Conservation (phyloP, 2,888 invertebrate species). For the Cephus pulcher region DNA sequence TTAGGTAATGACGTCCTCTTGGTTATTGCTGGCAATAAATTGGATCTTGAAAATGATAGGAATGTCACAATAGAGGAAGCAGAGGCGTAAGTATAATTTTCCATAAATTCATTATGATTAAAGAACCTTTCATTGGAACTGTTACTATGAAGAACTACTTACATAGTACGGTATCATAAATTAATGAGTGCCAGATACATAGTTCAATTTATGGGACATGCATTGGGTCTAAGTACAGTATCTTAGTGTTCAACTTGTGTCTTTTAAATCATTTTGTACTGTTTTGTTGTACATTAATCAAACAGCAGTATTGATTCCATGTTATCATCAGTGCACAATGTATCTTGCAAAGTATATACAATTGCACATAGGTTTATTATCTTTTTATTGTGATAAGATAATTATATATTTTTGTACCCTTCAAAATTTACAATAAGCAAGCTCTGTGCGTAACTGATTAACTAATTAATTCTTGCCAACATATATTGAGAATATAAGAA, state of each 20-base stretch:
- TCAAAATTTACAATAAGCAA: neutral
- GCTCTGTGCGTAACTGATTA: neutral
- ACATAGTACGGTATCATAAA: neutral
- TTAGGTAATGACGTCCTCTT: conserved; percentile 92
- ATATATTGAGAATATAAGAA: neutral
- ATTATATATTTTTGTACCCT: neutral
- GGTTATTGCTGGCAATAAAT: conserved; percentile 96
- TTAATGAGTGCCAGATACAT: neutral
- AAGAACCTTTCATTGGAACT: neutral
- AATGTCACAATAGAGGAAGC: conserved; percentile 88
- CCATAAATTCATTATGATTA: conserved; percentile 12
- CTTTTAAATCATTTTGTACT: neutral
- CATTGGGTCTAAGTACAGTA: neutral
- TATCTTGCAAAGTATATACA: neutral
- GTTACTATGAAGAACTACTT: neutral
- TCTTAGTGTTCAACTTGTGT: neutral
- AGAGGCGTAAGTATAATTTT: conserved; percentile 75
- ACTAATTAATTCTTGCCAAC: neutral
- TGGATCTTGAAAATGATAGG: conserved; percentile 92
- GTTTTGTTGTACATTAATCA: neutral
- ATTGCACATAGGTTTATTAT: neutral
- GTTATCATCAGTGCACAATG: neutral
- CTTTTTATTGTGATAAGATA: neutral
- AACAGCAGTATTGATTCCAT: neutral
- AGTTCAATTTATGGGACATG: neutral